Conservation (phyloP, 1,140 invertebrate species). For the Periplaneta americana region DNA sequence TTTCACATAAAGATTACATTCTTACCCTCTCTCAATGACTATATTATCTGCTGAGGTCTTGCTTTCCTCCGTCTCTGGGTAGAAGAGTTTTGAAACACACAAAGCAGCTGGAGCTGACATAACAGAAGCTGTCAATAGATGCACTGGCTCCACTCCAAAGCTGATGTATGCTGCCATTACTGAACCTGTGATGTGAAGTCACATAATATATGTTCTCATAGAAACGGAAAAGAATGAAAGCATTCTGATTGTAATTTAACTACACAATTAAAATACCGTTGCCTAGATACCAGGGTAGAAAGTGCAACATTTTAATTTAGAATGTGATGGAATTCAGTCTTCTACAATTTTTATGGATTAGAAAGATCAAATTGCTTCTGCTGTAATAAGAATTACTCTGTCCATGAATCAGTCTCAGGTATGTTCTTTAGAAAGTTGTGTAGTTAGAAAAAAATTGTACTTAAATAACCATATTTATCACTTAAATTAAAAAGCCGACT, state of each 20-base stretch:
- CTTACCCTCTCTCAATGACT: constrained; percentile 55
- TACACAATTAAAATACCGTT: too few relatives aligned
- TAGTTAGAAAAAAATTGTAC: too few relatives aligned
- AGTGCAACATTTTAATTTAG: too few relatives aligned
- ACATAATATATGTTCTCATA: background rate
- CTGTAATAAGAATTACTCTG: too few relatives aligned
- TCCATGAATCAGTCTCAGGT: too few relatives aligned
- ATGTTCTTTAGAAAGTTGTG: too few relatives aligned
- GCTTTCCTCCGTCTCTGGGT: constrained; percentile 80
- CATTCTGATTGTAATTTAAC: background rate
- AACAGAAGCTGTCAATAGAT: constrained; percentile 83
- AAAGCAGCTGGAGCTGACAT: constrained; percentile 94
- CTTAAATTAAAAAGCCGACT: too few relatives aligned
- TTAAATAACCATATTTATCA: too few relatives aligned
- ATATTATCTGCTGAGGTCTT: constrained; percentile 60
- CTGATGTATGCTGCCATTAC: constrained; percentile 88
- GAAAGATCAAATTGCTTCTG: too few relatives aligned
- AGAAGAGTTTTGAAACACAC: constrained; percentile 82
- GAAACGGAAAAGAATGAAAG: background rate
- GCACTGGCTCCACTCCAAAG: constrained; percentile 78
- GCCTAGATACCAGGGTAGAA: too few relatives aligned
- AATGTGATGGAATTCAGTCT: too few relatives aligned
- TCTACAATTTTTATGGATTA: too few relatives aligned
- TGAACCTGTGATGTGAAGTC: constrained; percentile 52
- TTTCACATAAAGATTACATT: constrained; percentile 17